Base-by-base conservation (phyloP, 2,113 vertebrate species). In the Stegostoma tigrinum region DNA sequence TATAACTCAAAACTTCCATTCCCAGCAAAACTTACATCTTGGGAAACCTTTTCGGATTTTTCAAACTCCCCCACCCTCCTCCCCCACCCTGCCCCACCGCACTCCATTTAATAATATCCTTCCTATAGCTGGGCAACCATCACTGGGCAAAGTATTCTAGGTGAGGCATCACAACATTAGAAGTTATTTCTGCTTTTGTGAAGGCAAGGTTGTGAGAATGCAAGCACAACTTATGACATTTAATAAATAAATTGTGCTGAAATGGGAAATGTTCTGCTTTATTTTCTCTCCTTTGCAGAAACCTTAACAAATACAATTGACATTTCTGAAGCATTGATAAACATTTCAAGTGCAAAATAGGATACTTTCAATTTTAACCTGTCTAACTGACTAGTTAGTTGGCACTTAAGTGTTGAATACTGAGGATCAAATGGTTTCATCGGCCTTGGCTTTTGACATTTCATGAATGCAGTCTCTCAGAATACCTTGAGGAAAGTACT, bases 281-380 rank as follows among this genome's bases (percentile, higher is more conserved):
- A 66, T 93, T 93, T 91, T 66, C 12, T 91, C 34, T 66, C 61
- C 23, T 66, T 93, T 17, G 61, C 89, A 91, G 34, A 91, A 34
- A 4, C 55, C 34, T 64, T 66, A 38, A 93, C 61, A 93, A 93
- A 93, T 66, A n/a, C 15, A 93, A 93, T n/a, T 93, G 89, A 93
- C 34, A 66, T 93, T 93, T 93, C n/a, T 93, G 55, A 93, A 93
- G 61, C 89, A 93, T 66, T n/a, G 89, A 38, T 93, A 93, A 93
- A 93, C n/a, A 93, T 66, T 61, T 66, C 34, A 38, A 93, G 89
- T 66, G 89, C 89, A 91, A 91, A 64, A 91, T 15, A 55, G 86
- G 24, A 55, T 61, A n/a, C 34, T n/a, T 91, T 66, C 89, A 91
- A 66, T 91, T 91, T 64, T 91, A 61, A 91, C 89, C 89, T 66